Base-by-base conservation (phyloP, 1,140 invertebrate species). In the Zaprionus taronus region DNA sequence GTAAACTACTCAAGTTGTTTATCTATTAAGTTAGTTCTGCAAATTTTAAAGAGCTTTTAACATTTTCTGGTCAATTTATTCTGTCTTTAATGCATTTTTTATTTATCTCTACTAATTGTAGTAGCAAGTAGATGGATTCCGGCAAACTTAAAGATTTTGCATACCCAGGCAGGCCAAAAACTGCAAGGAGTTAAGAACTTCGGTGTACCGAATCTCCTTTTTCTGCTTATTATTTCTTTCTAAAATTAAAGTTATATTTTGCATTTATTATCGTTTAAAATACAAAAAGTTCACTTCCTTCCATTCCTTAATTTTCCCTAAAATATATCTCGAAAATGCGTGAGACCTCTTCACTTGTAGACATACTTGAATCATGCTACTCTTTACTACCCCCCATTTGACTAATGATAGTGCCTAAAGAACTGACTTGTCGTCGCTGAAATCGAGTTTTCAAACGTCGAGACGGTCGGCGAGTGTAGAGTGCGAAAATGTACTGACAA, bases 401-500 rank as follows among this genome's bases (percentile, higher is more conserved):
- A 77, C 74, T 77, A 41, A 77, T 77, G 74, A 66, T 56, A n/a
- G 34, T 34, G 17, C 41, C 41, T 14, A 14, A 9, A 57, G 20
- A 22, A 60, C 20, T 61, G 64, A 72, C 57, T 63, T 77, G 57
- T 77, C 74, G 63, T 53, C 70, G 58, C 63, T 77, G 56, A 67
- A 73, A 73, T 72, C 62, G 67, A 63, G 49, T 47, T 67, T 70
- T 36, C 70, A 47, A 67, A 47, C 62, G 36, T 53, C 64, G 22
- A 34, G 65, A 12, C 72, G 34, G 20, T 26, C 12, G 34, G 17
- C 17, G 61, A 31, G 60, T 65, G 41, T 17, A 53, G 11, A 57
- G 51, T 47, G 61, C 36, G 34, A 26, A 66, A 77, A 77, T 77
- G 57, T 70, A 17, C 70, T 77, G 74, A 77, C 74, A 77, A 77